A percentile compares a stretch with the other conserved stretches of the same genome.
These are phyloP conservation scores for Cyanoliseus patagonus DNA, from an alignment of 2,113 vertebrate species.

Conservation along the genomic window DNA sequence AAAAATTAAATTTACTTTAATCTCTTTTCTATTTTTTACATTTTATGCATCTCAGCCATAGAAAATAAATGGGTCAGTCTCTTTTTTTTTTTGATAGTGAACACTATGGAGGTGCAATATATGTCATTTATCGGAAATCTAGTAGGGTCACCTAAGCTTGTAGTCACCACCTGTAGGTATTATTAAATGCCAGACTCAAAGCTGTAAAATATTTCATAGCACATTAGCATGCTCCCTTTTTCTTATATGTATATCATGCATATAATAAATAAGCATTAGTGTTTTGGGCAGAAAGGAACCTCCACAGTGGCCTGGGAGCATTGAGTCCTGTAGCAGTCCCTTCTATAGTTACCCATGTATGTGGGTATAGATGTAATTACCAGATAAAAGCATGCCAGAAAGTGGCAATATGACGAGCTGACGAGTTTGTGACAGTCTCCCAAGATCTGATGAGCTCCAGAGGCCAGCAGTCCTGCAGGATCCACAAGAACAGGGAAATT, in stretches of 20 bases:
- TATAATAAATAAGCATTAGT: not conserved
- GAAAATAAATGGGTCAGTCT: not conserved
- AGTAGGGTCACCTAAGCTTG: not conserved
- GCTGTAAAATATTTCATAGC: not conserved
- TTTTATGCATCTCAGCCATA: not conserved
- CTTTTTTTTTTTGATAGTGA: not conserved
- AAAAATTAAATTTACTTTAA: not conserved
- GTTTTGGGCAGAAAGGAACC: not conserved
- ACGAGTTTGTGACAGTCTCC: not conserved
- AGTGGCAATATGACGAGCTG: not conserved
- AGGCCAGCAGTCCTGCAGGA: not conserved
- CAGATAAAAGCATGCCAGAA: not conserved
- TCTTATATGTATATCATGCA: fast-evolving
- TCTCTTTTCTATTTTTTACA: not conserved
- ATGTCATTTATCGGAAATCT: not conserved
- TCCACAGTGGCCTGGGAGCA: not conserved
- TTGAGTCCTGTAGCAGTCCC: not conserved
- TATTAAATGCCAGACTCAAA: not conserved
- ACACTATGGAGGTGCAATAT: not conserved
- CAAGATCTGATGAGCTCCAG: not conserved
- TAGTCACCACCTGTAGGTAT: not conserved
- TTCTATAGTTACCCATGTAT: not conserved
- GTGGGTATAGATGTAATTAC: not conserved
- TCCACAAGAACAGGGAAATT: not conserved
- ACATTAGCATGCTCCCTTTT: not conserved